These are phyloP conservation scores for Grallaria varia DNA, from an alignment of 2,113 vertebrate genomes.

Conservation along the genomic window DNA sequence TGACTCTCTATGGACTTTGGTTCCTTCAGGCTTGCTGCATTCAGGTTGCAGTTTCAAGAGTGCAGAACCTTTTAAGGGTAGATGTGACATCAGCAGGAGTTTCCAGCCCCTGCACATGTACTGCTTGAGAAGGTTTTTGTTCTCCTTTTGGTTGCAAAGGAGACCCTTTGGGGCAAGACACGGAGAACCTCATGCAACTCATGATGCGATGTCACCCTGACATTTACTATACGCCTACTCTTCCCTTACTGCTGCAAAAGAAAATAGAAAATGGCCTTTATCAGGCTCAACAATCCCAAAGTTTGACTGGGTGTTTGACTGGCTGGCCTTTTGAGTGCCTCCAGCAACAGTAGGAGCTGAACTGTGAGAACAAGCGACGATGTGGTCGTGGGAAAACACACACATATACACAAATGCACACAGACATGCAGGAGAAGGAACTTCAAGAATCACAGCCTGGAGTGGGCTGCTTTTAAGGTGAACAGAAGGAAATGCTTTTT, in stretches of 20 bases:
- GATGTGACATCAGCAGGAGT: slow-evolving; percentile 63
- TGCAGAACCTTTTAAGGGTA: slow-evolving; percentile 44
- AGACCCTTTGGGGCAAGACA: slow-evolving; percentile 14
- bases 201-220: slow-evolving; percentile 49
- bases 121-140: slow-evolving; percentile 57
- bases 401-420: neutral
- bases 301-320: neutral
- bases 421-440: neutral
- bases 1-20: slow-evolving; percentile 45
- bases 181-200: slow-evolving; percentile 31
- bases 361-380: neutral
- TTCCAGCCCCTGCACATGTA: slow-evolving; percentile 54
- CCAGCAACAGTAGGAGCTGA: neutral
- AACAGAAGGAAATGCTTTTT: slow-evolving; percentile 8
- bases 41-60: slow-evolving; percentile 63
- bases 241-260: slow-evolving; percentile 14
- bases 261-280: slow-evolving; percentile 2
- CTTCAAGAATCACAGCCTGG: neutral
- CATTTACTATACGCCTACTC: slow-evolving; percentile 61
- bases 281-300: neutral
- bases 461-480: neutral
- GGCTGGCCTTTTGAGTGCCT: neutral
- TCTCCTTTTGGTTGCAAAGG: slow-evolving; percentile 70
- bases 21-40: slow-evolving; percentile 40
- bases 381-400: neutral